Evolutionary conservation across 2,797 vertebrate genomes (phyloP).

Genomic region (Sebastes kiyomatsui): DNA sequence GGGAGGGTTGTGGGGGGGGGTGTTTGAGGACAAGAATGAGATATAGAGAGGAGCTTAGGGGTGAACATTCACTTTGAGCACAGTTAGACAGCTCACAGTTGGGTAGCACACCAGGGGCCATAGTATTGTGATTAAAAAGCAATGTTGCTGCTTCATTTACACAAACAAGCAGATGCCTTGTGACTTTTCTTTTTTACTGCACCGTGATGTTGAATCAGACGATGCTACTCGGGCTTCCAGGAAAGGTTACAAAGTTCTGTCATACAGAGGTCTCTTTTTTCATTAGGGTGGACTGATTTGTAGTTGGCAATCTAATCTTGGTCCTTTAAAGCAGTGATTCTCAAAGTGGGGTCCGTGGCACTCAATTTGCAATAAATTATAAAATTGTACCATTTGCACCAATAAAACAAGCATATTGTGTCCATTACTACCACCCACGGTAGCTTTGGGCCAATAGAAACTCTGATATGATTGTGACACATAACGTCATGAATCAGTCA

Average conservation of each 20-base stretch:
- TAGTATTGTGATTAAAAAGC: conserved; percentile 57
- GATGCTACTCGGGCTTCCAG: neutral
- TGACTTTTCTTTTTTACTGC: neutral
- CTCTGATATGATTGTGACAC: too few relatives aligned
- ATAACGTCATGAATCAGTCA: too few relatives aligned
- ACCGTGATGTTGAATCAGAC: neutral
- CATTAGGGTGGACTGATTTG: neutral
- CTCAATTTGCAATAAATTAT: too few relatives aligned
- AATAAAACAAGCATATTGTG: too few relatives aligned
- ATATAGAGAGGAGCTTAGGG: conserved; percentile 15
- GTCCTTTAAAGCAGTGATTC: neutral
- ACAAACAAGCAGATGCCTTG: conserved; percentile 39
- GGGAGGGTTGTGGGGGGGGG: neutral
- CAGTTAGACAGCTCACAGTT: conserved; percentile 44
- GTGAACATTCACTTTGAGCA: conserved; percentile 29
- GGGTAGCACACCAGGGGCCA: conserved; percentile 37
- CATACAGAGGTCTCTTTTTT: neutral
- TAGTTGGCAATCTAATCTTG: neutral
- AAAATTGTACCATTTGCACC: too few relatives aligned
- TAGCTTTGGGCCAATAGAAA: too few relatives aligned
- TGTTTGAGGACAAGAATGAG: conserved; percentile 26
- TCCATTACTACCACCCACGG: too few relatives aligned
- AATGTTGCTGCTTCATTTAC: conserved; percentile 34
- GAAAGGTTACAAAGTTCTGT: neutral
- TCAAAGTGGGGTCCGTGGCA: too few relatives aligned